A percentile compares a stretch with the other conserved stretches of the same genome.
These are phyloP conservation scores for Papilio gigon DNA, from an alignment of 2,888 invertebrate genomes.

Conservation along the genomic window DNA sequence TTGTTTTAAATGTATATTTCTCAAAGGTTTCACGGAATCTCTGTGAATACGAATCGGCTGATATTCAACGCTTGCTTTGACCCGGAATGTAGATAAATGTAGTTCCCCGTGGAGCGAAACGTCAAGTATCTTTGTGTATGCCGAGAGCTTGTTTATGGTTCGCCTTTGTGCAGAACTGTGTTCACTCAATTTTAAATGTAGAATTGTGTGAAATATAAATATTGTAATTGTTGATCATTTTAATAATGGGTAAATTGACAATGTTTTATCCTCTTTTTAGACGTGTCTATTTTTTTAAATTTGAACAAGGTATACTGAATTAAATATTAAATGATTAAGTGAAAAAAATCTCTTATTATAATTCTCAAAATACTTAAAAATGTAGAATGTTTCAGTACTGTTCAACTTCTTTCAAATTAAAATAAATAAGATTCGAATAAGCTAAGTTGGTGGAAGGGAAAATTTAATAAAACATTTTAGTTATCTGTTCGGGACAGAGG, in stretches of 20 bases:
- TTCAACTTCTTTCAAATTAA: not conserved
- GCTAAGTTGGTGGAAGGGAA: constrained; percentile 22
- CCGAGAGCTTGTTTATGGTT: constrained; percentile 37
- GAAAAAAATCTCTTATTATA: not conserved
- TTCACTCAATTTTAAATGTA: constrained; percentile 32
- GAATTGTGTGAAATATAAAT: constrained; percentile 28
- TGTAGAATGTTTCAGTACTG: not conserved
- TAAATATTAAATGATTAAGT: not conserved
- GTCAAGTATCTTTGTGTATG: constrained; percentile 35
- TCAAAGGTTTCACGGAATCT: constrained; percentile 20
- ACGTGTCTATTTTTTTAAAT: too few species aligned
- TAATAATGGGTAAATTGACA: too few species aligned
- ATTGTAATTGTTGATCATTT: too few species aligned
- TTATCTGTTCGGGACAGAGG: constrained; percentile 39
- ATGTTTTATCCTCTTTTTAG: too few species aligned
- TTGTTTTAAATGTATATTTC: not conserved
- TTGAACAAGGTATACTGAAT: too few species aligned
- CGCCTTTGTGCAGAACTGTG: constrained; percentile 31
- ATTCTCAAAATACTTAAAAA: not conserved
- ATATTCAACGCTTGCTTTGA: constrained; percentile 31
- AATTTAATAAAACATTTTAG: constrained; percentile 41
- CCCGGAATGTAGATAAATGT: constrained; percentile 35
- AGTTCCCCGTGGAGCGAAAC: constrained; percentile 31
- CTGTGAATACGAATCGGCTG: constrained; percentile 26
- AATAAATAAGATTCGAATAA: constrained; percentile 23